Conservation (phyloP, 2,797 vertebrate genomes). For the Bradypus variegatus region DNA sequence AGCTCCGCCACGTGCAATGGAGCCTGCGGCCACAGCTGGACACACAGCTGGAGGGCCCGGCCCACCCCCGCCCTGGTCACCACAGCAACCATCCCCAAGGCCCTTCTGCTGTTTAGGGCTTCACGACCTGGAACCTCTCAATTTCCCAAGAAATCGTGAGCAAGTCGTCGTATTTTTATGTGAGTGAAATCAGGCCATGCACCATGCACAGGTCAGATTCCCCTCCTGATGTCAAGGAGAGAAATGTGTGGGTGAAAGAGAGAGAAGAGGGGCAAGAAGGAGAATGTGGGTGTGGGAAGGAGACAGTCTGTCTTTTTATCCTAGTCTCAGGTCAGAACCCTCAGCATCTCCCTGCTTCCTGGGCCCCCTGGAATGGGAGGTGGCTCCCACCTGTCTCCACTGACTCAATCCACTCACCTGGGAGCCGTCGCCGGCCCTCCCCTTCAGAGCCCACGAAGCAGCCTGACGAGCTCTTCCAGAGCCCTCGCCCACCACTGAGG, state of each 20-base stretch:
- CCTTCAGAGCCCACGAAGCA: no score
- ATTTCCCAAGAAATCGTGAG: not conserved
- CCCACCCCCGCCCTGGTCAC: not conserved
- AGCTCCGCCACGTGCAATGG: no score
- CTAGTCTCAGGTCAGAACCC: no score
- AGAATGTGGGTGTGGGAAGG: not conserved
- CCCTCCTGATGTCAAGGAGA: not conserved
- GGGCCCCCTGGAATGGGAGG: no score
- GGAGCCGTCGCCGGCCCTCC: no score
- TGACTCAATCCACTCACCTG: no score
- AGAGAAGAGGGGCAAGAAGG: not conserved
- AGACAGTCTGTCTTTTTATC: no score
- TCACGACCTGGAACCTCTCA: not conserved
- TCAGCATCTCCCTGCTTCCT: no score
- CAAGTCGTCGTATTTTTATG: not conserved
- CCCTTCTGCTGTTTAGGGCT: not conserved
- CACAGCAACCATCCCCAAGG: fast-evolving
- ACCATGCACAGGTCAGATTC: not conserved
- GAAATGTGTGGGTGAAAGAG: not conserved
- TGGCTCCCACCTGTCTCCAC: no score
- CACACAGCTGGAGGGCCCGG: fast-evolving
- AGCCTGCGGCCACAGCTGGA: no score
- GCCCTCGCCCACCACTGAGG: no score
- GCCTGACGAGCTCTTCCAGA: no score
- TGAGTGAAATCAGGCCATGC: not conserved